Evolutionary conservation across 2,888 invertebrate species (phyloP).

Genomic region (Drosophila pegasa): DNA sequence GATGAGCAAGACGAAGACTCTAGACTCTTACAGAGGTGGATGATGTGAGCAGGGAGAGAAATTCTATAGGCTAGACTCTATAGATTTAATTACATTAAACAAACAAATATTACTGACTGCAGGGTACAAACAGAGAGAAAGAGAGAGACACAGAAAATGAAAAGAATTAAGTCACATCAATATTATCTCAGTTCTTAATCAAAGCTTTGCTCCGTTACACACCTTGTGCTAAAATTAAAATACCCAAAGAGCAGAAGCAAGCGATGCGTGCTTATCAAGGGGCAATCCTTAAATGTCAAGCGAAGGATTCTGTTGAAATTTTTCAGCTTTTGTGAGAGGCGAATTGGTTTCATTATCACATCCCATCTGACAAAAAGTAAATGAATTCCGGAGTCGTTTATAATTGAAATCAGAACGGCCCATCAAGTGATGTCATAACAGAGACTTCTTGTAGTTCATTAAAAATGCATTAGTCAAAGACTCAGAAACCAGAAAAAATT

Average conservation of each 20-base stretch:
- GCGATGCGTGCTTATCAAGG: slow-evolving; percentile 12
- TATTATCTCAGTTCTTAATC: neutral
- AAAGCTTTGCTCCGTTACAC: neutral
- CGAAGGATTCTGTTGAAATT: slow-evolving; percentile 12
- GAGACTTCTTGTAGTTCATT: slow-evolving; percentile 43
- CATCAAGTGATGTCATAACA: slow-evolving; percentile 59
- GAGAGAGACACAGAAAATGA: neutral
- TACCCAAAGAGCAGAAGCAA: slow-evolving; percentile 9
- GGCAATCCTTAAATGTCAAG: slow-evolving; percentile 61
- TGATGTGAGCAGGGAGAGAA: neutral
- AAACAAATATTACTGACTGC: too few species aligned
- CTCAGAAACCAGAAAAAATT: slow-evolving; percentile 35
- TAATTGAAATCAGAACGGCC: slow-evolving; percentile 35
- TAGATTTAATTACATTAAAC: too few species aligned
- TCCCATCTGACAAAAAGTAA: slow-evolving; percentile 8
- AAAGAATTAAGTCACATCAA: neutral
- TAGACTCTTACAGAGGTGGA: neutral
- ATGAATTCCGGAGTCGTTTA: slow-evolving; percentile 4
- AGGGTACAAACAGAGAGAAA: too few species aligned
- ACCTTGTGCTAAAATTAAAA: neutral
- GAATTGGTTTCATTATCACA: slow-evolving; percentile 4
- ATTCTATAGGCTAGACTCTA: too few species aligned
- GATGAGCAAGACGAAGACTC: neutral
- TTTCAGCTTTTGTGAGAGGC: slow-evolving; percentile 38
- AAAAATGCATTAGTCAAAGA: slow-evolving; percentile 70